Evolutionary conservation across 1,140 invertebrate species (phyloP), one percentile per base, ranked within the genome.

Genomic region (Zaprionus taronus): DNA sequence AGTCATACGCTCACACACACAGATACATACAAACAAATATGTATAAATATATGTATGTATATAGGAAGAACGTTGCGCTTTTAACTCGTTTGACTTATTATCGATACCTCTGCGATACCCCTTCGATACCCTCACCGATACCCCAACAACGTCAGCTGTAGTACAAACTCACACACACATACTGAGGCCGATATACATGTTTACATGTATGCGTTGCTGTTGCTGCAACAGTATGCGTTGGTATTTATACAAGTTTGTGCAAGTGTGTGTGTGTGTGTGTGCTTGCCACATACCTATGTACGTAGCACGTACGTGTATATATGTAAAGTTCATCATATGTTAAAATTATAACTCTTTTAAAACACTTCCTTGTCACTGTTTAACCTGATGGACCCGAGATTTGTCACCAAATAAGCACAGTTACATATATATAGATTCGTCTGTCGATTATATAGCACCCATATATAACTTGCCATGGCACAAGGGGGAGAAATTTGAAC

Each of bases 201-300:
- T 26, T 58, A 31, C 65, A 66, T 55, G 76, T 62, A 68, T 60
- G 73, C 56, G 20, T 51, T 34, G 31, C 9, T 36, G 24, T 56
- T 44, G 51, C 55, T 76, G 56, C 61, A 60, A 58, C 53, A 58
- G 65, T 69, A 38, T 69, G 14, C 41, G 55, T 58, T 71, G 70
- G 51, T 70, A 82, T 74, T 81, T 65, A 75, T 81, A 84, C 73
- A 80, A 24, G 41, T 51, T 63, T 65, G 77, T 61, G 72, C 62
- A 70, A 73, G 38, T 68, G 75, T 73, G 51, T 77, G 44, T 24
- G 44, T 24, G 44, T 24, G 61, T 56, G 31, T 34, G 56, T 56
- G 72, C 67, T 65, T 76, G 73, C 73, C 73, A 76, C 73, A 76
- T 76, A 76, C 62, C 41, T 75, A 76, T 53, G 31, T 62, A 41